Evolutionary conservation across 92 coral and sea anemone species (phyloP), one percentile per base, ranked within the genome.

Genomic region (Phenganax marumi): DNA sequence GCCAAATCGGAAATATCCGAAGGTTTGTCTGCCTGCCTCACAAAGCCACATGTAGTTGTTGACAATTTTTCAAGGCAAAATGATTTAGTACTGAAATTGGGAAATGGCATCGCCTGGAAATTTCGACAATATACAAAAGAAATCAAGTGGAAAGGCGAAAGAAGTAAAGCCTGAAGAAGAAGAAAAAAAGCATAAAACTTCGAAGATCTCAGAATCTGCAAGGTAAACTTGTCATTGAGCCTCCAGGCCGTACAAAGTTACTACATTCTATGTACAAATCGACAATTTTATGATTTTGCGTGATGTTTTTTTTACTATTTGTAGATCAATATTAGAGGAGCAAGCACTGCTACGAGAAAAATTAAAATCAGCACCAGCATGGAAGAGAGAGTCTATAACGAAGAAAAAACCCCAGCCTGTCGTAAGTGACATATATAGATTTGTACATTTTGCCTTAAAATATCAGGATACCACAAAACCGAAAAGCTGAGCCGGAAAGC

Each of bases 271-370:
- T 56, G 63, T 14, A 56, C 1, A 56, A 14, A 56, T 56, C 22
- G 0, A 17, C 68, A 21, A 47, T 73, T 50, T 52, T 10, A 53
- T 55, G 18, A 76, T 56, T 25, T 50, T 82, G 48, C 17, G 33
- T 49, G 55, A 14, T 74, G 51, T 56, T 58, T 50, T 24, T 13
- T 76, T 48, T 46, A 72, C 69, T 57, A 80, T 56, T 80, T 52
- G 52, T 68, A 96, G 99, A 86, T 93, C 99, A 12, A 89, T 96
- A 80, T 78, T 96, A 49, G 99, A 92, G 85, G 99, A 96, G 16
- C 99, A 96, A 88, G 97, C 99, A 50, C 90, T 96, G 14, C 87
- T 92, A 12, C 87, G 91, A 70, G 99, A 91, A 79, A 96, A 75
- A 64, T 89, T 96, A 0, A 91, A 89, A 76, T 81, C 86, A 21